Evolutionary conservation across 2,888 invertebrate genomes (phyloP).

Genomic region (Athalia cordata): DNA sequence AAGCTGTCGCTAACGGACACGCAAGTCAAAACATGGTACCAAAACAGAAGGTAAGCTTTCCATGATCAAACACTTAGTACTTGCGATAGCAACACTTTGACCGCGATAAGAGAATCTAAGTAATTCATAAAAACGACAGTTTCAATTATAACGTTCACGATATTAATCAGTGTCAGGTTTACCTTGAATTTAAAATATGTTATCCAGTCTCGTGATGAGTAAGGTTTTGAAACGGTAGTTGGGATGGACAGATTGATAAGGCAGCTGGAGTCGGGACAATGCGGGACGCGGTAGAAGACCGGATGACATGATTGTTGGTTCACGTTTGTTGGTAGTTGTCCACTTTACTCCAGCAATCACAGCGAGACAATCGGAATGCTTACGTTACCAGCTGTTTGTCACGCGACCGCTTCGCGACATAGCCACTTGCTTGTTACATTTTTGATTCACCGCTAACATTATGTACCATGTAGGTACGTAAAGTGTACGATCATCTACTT

Average conservation of each 20-base stretch:
- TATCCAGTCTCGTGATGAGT: background rate
- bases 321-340: constrained; percentile 36
- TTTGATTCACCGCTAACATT: constrained; percentile 27
- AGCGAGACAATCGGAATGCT: constrained; percentile 39
- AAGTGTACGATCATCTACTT: no score
- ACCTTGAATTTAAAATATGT: background rate
- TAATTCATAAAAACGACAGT: no score
- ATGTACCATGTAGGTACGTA: background rate
- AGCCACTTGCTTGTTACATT: constrained; percentile 23
- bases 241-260: constrained; percentile 35
- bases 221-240: background rate
- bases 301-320: constrained; percentile 40
- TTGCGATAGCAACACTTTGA: no score
- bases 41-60: constrained; percentile 91
- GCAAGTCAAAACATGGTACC: constrained; percentile 99
- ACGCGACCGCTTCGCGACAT: constrained; percentile 15
- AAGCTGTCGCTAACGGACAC: constrained; percentile 97
- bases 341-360: constrained; percentile 40
- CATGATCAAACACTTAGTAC: no score
- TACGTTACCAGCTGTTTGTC: constrained; percentile 32
- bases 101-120: no score
- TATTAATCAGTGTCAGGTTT: background rate
- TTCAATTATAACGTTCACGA: background rate
- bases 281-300: constrained; percentile 30
- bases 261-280: constrained; percentile 31